Base-by-base conservation (phyloP, 2,797 vertebrate species). In the Chelon auratus region DNA sequence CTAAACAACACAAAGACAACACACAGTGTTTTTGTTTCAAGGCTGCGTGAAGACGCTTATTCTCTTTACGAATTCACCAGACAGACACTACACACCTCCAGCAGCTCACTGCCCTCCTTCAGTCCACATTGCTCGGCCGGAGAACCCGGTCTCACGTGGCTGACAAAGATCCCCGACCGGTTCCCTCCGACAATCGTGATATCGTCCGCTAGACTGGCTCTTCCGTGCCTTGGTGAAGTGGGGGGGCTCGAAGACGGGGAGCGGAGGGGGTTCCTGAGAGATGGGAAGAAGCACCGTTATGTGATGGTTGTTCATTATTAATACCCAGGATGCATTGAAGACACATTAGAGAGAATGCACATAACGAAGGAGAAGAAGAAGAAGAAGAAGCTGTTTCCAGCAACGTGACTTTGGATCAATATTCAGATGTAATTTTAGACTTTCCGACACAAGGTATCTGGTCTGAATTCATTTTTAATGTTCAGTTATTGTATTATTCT, bases 161-260 rank as follows among this genome's bases (percentile, higher is more conserved):
- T 94, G 20, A 97, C 89, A 9, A 96, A 97, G 81, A 96, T 91
- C 69, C 96, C 97, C 0, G 96, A 95, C 70, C 59, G 90, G 91
- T 96, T 97, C 52, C 97, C 97, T 47, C 96, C 97, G 2, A 94
- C 75, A 43, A 96, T 93, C 0, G 94, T 93, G 64, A 97, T 91
- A 47, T 95, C 94, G 40, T 94, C 88, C 0, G 94, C 94, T 0
- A 96, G 90, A 18, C 93, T 92, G 83, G 87, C 72, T 75, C 88
- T 93, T n/a, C 86, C 63, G 7, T 90, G 91, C 53, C 91, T 75
- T 26, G 81, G 24, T n/a, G 89, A 63, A 78, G 83, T 5, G 77
- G 91, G 83, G 71, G 92, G 89, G 81, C 90, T 82, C 30, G 91
- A 26, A 48, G 84, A 67, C 65, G 88, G 61, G 9, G 84, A 88